These are phyloP conservation scores for Agapostemon virescens DNA, from an alignment of 2,888 invertebrate species.

Conservation along the genomic window DNA sequence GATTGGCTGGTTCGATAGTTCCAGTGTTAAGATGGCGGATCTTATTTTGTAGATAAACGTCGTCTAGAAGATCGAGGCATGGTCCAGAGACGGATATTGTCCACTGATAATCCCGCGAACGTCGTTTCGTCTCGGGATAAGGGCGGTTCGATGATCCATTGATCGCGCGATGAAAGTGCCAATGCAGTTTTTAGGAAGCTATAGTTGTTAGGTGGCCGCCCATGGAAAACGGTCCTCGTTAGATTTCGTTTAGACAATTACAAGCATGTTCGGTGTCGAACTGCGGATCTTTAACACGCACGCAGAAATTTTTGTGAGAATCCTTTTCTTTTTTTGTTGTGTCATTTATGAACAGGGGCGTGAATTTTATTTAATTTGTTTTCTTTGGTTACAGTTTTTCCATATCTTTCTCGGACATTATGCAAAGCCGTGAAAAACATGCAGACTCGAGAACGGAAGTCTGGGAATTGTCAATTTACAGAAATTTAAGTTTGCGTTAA, in stretches of 20 bases:
- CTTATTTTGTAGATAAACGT: background rate
- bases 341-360: background rate
- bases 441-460: background rate
- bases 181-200: constrained; percentile 43
- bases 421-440: background rate
- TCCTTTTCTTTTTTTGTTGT: background rate
- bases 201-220: constrained; percentile 18
- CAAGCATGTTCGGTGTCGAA: background rate
- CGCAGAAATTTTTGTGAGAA: background rate
- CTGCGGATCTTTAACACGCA: background rate
- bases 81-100: constrained; percentile 33
- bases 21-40: background rate
- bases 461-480: background rate
- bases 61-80: background rate
- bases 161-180: constrained; percentile 41
- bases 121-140: background rate
- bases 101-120: constrained; percentile 16
- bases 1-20: background rate
- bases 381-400: background rate
- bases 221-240: background rate
- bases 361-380: background rate
- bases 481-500: background rate
- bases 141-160: background rate
- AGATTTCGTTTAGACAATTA: constrained; percentile 9
- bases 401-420: background rate